These are phyloP conservation scores for Propithecus perrieri DNA, from an alignment of 2,797 vertebrate species.

Conservation along the genomic window DNA sequence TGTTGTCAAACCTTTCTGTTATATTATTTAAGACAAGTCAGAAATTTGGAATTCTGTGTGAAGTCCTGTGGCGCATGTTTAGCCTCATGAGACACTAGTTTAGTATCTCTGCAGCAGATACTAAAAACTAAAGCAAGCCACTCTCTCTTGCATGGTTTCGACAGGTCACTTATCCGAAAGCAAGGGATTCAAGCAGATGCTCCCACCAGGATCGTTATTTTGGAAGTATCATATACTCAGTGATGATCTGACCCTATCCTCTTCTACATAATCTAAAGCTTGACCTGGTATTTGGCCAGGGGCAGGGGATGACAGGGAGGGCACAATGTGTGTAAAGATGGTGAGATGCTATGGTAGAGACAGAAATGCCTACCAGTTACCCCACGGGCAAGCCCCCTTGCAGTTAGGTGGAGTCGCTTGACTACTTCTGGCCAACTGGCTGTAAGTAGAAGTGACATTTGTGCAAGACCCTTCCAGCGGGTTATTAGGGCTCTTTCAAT, in stretches of 20 bases:
- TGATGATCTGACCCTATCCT: not conserved
- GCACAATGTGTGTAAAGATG: fast-evolving
- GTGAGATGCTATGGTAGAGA: not conserved
- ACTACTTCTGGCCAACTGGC: not conserved
- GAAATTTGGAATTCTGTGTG: not conserved
- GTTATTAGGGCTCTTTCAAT: not conserved
- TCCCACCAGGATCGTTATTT: not conserved
- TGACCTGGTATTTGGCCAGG: not conserved
- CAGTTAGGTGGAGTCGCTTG: not conserved
- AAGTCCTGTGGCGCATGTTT: not conserved
- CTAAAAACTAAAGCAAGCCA: not conserved
- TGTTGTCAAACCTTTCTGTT: not conserved
- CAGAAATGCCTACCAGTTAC: not conserved
- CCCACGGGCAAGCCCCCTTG: not conserved
- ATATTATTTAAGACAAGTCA: not conserved
- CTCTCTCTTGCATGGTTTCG: not conserved
- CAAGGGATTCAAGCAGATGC: not conserved
- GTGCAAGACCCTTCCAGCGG: not conserved
- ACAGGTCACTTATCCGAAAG: not conserved
- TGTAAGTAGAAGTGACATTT: not conserved
- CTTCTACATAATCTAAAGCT: not conserved
- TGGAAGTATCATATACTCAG: not conserved
- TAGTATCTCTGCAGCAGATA: not conserved
- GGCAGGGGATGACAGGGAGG: not conserved
- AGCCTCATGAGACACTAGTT: not conserved